phyloP scores from a whole-genome alignment of 2,888 invertebrate genomes.

The Aelia acuminata region DNA sequence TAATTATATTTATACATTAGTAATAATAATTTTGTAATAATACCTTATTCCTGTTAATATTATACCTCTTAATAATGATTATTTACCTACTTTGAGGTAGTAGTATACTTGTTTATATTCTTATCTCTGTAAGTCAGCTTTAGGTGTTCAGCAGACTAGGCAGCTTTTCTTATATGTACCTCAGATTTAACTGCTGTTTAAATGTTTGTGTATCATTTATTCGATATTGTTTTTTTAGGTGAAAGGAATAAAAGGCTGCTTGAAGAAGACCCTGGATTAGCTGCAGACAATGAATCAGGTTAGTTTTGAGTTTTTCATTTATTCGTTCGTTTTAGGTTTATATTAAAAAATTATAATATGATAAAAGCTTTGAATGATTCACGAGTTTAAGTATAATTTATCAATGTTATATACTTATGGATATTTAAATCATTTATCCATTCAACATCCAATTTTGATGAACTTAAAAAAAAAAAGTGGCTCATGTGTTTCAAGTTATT shows the following conservation, averaged over 20 bases:
- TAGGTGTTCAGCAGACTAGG: not conserved
- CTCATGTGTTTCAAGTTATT: no score
- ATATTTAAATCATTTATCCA: no score
- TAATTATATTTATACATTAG: not conserved
- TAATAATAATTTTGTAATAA: not conserved
- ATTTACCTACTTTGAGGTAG: not conserved
- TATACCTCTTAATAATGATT: not conserved
- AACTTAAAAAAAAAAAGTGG: no score
- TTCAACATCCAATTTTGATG: no score
- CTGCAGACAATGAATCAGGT: slow-evolving; percentile 70
- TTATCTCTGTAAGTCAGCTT: slow-evolving; percentile 15
- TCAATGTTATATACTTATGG: no score
- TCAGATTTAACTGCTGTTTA: not conserved
- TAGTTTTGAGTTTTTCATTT: slow-evolving; percentile 65
- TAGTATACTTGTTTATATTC: slow-evolving; percentile 23
- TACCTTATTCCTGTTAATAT: not conserved
- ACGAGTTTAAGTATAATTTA: no score
- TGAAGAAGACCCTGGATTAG: slow-evolving; percentile 68
- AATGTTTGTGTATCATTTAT: not conserved
- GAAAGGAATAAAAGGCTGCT: slow-evolving; percentile 69
- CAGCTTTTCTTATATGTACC: not conserved
- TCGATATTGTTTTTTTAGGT: slow-evolving; percentile 67
- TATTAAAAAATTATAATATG: no score
- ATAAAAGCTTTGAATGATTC: no score
- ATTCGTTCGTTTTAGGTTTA: not conserved